phyloP scores from a whole-genome alignment of 1,140 invertebrate species.

The Aphidius gifuensis region DNA sequence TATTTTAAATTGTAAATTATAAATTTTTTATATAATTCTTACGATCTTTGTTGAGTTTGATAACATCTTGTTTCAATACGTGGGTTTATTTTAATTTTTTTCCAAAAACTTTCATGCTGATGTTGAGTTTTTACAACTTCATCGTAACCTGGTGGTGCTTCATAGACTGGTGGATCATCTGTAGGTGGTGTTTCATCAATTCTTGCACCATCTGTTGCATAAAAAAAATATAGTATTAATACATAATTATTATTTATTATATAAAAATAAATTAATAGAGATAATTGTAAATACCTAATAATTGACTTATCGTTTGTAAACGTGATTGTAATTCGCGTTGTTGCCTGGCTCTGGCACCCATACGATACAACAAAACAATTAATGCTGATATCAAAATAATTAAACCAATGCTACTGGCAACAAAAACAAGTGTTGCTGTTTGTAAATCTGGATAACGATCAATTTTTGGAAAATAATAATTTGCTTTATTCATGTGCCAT shows the following conservation, averaged over 20 bases:
- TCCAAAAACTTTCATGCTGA: constrained; percentile 34
- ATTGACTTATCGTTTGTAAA: constrained; percentile 65
- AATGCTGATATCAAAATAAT: constrained; percentile 64
- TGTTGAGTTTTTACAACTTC: constrained; percentile 63
- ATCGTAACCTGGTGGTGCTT: constrained; percentile 69
- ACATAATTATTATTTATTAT: constrained; percentile 5
- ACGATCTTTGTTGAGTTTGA: constrained; percentile 26
- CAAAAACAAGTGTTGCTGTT: constrained; percentile 64
- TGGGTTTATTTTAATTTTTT: constrained; percentile 28
- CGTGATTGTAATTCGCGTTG: constrained; percentile 65
- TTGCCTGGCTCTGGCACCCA: constrained; percentile 61
- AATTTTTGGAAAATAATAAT: constrained; percentile 72
- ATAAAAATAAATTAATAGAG: background rate
- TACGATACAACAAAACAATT: constrained; percentile 64
- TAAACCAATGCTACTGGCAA: constrained; percentile 63
- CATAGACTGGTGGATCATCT: constrained; percentile 69
- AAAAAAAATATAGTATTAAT: constrained; percentile 33
- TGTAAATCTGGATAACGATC: constrained; percentile 66
- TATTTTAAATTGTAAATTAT: too few species aligned
- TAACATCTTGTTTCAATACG: constrained; percentile 27
- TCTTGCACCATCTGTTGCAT: constrained; percentile 50
- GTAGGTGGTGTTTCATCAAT: constrained; percentile 58
- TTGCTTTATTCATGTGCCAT: constrained; percentile 69
- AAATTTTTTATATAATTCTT: too few species aligned
- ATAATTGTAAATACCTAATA: constrained; percentile 56